Evolutionary conservation across 2,888 invertebrate genomes (phyloP), one percentile per base, ranked within the genome.

Genomic region (Eudemis profundana): DNA sequence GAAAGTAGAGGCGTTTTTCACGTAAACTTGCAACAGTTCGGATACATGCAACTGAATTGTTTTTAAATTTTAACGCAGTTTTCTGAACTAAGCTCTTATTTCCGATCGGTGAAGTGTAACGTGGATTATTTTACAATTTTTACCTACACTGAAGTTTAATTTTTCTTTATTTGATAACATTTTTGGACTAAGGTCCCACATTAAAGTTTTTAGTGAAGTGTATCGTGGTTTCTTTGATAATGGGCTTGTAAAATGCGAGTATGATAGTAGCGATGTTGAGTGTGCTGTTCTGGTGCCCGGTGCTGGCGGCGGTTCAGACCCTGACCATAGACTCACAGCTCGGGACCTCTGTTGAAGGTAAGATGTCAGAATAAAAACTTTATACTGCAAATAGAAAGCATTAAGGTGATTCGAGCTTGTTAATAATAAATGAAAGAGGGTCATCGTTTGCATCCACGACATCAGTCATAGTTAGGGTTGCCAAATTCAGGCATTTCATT

Each of bases 341-440:
- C 59, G 91, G 92, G 36, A 92, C 92, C 38, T 91, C 92, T 1
- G 74, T 90, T 61, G 92, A 92, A 85, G 92, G 92, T 91, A 76
- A 84, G 82, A 56, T 14, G 5, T n/a, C n/a, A 33, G 7, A 21
- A n/a, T 38, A 12, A 4, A 21, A n/a, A 14, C 12, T 36, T n/a
- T 53, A 38, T 7, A n/a, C n/a, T n/a, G n/a, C n/a, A n/a, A n/a
- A n/a, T n/a, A n/a, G n/a, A n/a, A n/a, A n/a, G n/a, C n/a, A n/a
- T n/a, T n/a, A n/a, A n/a, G n/a, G n/a, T n/a, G n/a, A n/a, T n/a
- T n/a, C n/a, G n/a, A n/a, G n/a, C n/a, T n/a, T n/a, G n/a, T n/a
- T n/a, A n/a, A n/a, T n/a, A n/a, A n/a, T n/a, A n/a, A n/a, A n/a
- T n/a, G n/a, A n/a, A n/a, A n/a, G n/a, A n/a, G n/a, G n/a, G n/a